Base-by-base conservation (phyloP, 1,140 invertebrate genomes). In the Coboldia fuscipes region DNA sequence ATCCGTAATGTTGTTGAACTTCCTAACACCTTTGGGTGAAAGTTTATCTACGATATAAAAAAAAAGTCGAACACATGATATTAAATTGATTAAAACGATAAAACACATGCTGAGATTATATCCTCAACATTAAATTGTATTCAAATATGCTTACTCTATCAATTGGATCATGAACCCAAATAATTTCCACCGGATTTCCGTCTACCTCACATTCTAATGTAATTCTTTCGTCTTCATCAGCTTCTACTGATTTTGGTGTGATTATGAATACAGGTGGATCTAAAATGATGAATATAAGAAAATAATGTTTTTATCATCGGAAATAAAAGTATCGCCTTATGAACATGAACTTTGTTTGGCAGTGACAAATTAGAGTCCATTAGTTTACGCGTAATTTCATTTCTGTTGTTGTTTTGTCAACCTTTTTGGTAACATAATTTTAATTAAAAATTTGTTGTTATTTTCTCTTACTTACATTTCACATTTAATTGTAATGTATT, bases 191-290 rank as follows among this genome's bases (percentile, higher is more conserved):
- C 19, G 61, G 58, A 51, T 84, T 84, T 32, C 78, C 75, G 42
- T 79, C 75, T 2, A 79, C 75, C 48, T 77, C 70, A 56, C 80
- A 84, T 37, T 60, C 65, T 16, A 85, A 58, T n/a, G 71, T 68
- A 12, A 77, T 66, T 19, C 66, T 59, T 14, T 65, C 62, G 13
- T 70, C 72, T 22, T 69, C 52, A 40, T 80, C 74, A 3, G 72
- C 74, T 47, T 77, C 70, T 27, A 77, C 63, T 42, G 71, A 71
- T 39, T 61, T 55, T 0, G 72, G 72, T 19, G 65, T 60, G 30
- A 66, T 62, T 28, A 61, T 62, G 52, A 85, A 81, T 39, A 65
- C 64, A 27, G 80, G 78, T 20, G 30, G 30, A 32, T 32, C 30
- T 32, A 13, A 13, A 21, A 5, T n/a, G n/a, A n/a, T n/a, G n/a